Percentiles rank a stretch among this genome's conserved stretches.
These are phyloP conservation scores for Arizona elegans DNA, from an alignment of 2,113 vertebrate genomes.

Conservation along the genomic window DNA sequence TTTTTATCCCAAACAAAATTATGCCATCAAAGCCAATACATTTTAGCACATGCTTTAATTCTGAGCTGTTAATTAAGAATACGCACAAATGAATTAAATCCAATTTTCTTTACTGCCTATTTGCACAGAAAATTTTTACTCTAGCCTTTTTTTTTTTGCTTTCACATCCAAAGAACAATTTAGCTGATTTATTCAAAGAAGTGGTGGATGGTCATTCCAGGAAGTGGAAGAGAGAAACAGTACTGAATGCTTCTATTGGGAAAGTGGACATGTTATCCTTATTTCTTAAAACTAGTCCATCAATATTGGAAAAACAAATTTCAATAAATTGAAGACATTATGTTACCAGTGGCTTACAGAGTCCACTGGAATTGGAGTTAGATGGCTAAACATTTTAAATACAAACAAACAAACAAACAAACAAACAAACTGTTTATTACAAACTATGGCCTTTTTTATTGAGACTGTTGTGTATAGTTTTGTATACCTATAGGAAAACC, in stretches of 20 bases:
- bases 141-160: background rate
- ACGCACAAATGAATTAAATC: background rate
- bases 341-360: background rate
- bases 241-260: background rate
- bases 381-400: background rate
- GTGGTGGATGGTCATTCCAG: background rate
- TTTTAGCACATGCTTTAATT: background rate
- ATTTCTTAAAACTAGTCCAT: background rate
- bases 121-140: background rate
- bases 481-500: background rate
- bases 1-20: background rate
- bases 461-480: background rate
- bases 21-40: background rate
- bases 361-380: background rate
- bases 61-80: background rate
- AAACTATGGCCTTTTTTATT: background rate
- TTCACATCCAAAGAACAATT: background rate
- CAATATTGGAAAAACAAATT: background rate
- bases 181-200: background rate
- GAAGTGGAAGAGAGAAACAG: background rate
- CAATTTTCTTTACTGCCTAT: background rate
- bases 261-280: background rate
- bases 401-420: background rate
- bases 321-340: background rate
- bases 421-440: background rate